Conservation (phyloP, 2,113 vertebrate genomes). For the Chloebia gouldiae region DNA sequence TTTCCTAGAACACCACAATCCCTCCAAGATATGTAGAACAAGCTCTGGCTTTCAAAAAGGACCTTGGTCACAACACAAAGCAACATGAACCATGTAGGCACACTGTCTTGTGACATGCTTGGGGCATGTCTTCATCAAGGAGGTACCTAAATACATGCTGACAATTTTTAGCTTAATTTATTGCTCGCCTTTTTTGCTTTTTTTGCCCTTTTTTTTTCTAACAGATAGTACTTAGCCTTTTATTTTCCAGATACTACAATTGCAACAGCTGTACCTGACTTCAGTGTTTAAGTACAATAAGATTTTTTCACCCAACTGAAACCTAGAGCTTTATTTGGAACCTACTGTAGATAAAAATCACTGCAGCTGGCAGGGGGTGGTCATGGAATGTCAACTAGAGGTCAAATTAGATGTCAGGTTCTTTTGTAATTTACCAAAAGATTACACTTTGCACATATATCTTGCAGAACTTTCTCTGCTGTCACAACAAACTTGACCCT, state of each 20-base stretch:
- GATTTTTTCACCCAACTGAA: not conserved
- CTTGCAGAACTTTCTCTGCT: not conserved
- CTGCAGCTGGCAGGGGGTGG: not conserved
- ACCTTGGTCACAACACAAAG: not conserved
- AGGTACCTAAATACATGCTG: not conserved
- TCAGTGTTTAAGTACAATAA: not conserved
- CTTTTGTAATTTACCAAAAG: not conserved
- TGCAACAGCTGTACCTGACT: not conserved
- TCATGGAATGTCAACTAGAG: not conserved
- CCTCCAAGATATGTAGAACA: rapidly evolving
- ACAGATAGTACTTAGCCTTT: not conserved
- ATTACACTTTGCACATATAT: not conserved
- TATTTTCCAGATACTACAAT: not conserved
- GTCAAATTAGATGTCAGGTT: not conserved
- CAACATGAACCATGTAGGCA: rapidly evolving
- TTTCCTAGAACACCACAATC: not conserved
- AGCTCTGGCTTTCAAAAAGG: not conserved
- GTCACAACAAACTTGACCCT: not conserved
- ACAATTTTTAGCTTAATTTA: not conserved
- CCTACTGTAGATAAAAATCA: not conserved
- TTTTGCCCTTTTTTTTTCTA: not conserved
- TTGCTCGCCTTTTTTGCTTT: not conserved
- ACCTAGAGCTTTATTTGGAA: not conserved
- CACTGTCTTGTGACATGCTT: not conserved
- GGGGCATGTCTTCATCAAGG: not conserved